These are phyloP conservation scores for Psittacula echo DNA, from an alignment of 2,797 vertebrate species.

Conservation along the genomic window DNA sequence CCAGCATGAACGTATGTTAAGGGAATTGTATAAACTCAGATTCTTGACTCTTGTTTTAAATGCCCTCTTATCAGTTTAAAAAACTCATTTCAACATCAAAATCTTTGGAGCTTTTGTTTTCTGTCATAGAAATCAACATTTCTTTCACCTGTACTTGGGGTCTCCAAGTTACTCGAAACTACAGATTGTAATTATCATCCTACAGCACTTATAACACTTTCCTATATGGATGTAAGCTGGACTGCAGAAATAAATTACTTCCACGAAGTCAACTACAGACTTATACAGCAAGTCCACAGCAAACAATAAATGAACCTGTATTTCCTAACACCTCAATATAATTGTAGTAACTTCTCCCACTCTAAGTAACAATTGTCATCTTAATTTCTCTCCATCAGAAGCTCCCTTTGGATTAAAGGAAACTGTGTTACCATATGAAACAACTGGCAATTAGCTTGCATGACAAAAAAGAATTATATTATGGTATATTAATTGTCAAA, in stretches of 20 bases:
- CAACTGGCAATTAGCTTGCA: background rate
- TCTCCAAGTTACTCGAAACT: background rate
- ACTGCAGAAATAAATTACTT: background rate
- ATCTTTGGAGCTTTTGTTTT: background rate
- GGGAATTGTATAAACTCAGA: background rate
- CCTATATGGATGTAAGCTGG: background rate
- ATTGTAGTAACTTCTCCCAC: background rate
- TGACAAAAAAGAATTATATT: background rate
- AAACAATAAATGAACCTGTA: background rate
- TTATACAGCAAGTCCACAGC: background rate
- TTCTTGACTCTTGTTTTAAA: conserved; percentile 11
- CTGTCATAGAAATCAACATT: background rate
- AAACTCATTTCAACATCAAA: background rate
- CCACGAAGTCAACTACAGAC: background rate
- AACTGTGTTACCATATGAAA: background rate
- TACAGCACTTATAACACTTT: background rate
- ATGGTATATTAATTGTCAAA: background rate
- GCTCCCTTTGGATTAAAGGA: background rate
- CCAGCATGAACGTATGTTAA: background rate
- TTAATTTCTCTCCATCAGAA: background rate
- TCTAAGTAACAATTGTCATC: background rate
- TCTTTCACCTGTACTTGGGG: background rate
- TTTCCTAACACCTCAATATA: background rate
- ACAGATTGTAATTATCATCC: background rate
- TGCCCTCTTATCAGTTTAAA: background rate